Evolutionary conservation across 1,140 invertebrate genomes (phyloP).

Genomic region (Geopemphigus sp.): DNA sequence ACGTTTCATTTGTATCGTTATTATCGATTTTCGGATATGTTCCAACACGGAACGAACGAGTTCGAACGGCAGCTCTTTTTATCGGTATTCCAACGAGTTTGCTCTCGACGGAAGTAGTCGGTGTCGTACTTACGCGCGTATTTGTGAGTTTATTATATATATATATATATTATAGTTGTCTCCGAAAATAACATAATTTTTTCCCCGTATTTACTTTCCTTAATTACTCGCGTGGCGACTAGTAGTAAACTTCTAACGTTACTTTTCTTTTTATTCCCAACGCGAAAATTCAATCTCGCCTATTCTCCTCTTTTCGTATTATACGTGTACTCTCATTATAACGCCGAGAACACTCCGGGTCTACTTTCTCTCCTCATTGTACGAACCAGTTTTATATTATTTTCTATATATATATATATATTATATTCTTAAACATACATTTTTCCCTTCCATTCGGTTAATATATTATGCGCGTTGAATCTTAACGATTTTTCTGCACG

Average conservation of each 20-base stretch:
- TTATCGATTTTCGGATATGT: not conserved
- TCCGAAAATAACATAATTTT: not conserved
- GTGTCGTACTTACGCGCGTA: no score
- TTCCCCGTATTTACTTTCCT: not conserved
- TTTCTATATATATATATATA: constrained; percentile 13
- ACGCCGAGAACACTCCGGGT: not conserved
- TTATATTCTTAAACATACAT: not conserved
- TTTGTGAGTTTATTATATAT: no score
- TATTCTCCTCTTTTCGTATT: not conserved
- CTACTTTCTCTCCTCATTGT: constrained; percentile 46
- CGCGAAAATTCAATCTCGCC: constrained; percentile 29
- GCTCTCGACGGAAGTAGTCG: not conserved
- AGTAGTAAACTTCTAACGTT: not conserved
- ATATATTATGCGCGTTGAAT: not conserved
- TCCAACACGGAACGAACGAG: no score
- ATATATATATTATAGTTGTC: not conserved
- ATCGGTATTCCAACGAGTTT: not conserved
- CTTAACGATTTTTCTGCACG: not conserved
- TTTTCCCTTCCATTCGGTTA: not conserved
- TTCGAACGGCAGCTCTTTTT: not conserved
- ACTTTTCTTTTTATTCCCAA: constrained; percentile 34
- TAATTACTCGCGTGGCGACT: constrained; percentile 10
- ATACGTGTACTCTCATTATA: constrained; percentile 22
- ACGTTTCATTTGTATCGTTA: not conserved
- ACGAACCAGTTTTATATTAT: constrained; percentile 40